phyloP scores from a whole-genome alignment of 2,888 invertebrate species.

The Thera obeliscata region DNA sequence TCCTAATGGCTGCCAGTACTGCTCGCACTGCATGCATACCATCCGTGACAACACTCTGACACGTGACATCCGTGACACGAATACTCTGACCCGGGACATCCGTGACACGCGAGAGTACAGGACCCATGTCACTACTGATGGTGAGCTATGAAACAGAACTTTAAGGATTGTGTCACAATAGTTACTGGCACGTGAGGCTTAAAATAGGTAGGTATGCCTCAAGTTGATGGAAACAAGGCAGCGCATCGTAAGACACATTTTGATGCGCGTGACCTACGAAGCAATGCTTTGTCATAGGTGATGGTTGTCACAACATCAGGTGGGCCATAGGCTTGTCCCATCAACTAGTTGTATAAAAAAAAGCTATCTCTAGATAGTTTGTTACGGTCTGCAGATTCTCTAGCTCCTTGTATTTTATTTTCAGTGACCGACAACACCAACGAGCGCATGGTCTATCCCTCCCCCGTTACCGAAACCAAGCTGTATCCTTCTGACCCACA shows the following conservation, averaged over 20 bases:
- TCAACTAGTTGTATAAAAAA: too few species aligned
- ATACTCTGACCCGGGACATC: conserved; percentile 18
- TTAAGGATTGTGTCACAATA: too few species aligned
- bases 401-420: not conserved
- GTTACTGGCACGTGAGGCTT: too few species aligned
- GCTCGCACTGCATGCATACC: conserved; percentile 65
- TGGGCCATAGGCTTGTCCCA: too few species aligned
- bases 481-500: conserved; percentile 59
- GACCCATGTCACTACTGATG: conserved; percentile 58
- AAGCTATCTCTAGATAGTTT: too few species aligned
- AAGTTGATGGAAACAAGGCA: too few species aligned
- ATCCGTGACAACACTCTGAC: conserved; percentile 43
- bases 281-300: too few species aligned
- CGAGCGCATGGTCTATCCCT: conserved; percentile 68
- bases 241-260: too few species aligned
- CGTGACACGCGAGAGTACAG: conserved; percentile 56
- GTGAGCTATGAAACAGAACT: conserved; percentile 39
- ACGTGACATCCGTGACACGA: conserved; percentile 22
- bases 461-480: conserved; percentile 55
- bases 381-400: too few species aligned
- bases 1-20: conserved; percentile 70
- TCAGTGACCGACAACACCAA: conserved; percentile 57
- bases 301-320: too few species aligned
- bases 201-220: too few species aligned
- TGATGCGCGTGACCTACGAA: too few species aligned